Percentiles rank a stretch among this genome's conserved stretches.
Evolutionary conservation across 1,140 invertebrate genomes (phyloP).

Genomic region (Heliothis subflexa): DNA sequence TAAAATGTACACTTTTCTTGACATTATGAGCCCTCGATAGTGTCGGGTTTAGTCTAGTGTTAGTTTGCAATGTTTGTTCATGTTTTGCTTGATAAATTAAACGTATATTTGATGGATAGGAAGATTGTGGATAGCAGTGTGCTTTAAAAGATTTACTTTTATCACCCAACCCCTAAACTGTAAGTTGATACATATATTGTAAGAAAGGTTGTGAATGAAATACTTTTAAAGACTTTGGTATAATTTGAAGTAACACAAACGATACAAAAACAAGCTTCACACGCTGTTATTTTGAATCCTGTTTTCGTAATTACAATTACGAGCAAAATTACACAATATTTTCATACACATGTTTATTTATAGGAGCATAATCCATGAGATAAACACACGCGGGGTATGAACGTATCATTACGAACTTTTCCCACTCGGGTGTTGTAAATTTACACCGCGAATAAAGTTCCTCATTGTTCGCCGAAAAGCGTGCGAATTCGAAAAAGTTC

Average conservation of each 20-base stretch:
- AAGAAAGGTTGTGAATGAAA: too few relatives aligned
- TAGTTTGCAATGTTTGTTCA: not conserved
- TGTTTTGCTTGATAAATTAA: not conserved
- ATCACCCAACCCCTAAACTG: not conserved
- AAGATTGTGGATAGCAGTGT: too few relatives aligned
- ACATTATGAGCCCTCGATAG: conserved; percentile 8
- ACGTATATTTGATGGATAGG: not conserved
- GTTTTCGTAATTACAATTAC: not conserved
- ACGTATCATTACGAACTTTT: conserved; percentile 26
- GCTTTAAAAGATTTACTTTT: not conserved
- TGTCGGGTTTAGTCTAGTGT: not conserved
- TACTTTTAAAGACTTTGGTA: too few relatives aligned
- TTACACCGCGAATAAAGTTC: conserved; percentile 24
- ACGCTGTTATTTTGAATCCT: too few relatives aligned
- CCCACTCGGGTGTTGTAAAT: conserved; percentile 26
- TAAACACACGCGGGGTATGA: conserved; percentile 1
- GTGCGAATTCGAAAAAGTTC: conserved; percentile 19
- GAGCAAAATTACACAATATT: not conserved
- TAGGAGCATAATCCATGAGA: not conserved
- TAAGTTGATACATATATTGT: not conserved
- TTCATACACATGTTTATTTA: conserved; percentile 11
- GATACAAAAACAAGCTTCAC: too few relatives aligned
- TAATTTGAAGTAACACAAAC: too few relatives aligned
- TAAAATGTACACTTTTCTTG: conserved; percentile 4
- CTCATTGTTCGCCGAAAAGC: conserved; percentile 21